Evolutionary conservation across 2,888 invertebrate species (phyloP).

Genomic region (Griposia aprilina): DNA sequence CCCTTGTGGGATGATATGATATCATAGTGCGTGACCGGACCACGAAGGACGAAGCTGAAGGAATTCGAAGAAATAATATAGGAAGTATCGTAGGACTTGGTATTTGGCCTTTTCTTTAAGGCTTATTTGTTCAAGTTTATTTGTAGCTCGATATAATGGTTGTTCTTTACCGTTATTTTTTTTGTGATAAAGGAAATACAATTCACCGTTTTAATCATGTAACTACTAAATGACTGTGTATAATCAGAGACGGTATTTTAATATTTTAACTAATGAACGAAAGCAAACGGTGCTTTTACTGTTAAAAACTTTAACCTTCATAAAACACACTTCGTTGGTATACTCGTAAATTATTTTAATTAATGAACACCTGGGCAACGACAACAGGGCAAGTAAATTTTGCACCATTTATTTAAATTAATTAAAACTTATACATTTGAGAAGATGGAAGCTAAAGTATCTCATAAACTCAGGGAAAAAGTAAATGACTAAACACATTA

Average conservation of each 20-base stretch:
- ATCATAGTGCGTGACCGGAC: conserved; percentile 56
- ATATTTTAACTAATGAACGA: conserved; percentile 5
- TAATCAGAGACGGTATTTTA: conserved; percentile 10
- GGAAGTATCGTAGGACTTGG: background rate
- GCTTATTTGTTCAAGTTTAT: background rate
- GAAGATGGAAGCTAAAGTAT: background rate
- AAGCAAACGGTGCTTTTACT: conserved; percentile 22
- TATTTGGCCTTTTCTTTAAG: background rate
- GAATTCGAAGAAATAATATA: conserved; percentile 21
- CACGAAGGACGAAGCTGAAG: conserved; percentile 15
- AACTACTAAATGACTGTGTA: conserved; percentile 6
- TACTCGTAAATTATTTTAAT: conserved; percentile 5
- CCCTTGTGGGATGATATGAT: conserved; percentile 42
- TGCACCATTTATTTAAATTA: background rate
- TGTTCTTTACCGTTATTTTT: conserved; percentile 13
- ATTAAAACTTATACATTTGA: background rate
- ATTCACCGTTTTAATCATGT: conserved; percentile 10
- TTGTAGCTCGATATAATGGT: background rate
- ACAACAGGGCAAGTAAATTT: background rate
- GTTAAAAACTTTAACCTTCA: background rate
- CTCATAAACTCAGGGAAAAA: conserved; percentile 29
- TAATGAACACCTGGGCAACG: background rate
- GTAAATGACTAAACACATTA: conserved; percentile 47
- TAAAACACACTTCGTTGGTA: conserved; percentile 19
- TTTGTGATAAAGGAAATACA: conserved; percentile 8